Conservation (phyloP, 2,113 vertebrate genomes). For the Leptosomus discolor region DNA sequence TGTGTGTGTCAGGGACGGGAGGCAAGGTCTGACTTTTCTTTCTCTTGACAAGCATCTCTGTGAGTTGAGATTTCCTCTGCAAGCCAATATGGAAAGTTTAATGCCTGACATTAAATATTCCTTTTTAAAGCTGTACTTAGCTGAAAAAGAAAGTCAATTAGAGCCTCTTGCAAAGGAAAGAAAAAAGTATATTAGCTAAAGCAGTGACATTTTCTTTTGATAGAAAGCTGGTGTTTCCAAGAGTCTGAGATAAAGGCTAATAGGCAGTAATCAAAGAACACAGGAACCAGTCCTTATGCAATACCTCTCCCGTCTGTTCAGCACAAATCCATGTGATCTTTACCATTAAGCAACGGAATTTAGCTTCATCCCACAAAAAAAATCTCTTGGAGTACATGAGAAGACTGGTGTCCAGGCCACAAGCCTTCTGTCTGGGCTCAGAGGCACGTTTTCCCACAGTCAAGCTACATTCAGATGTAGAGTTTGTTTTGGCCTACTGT, state of each 20-base stretch:
- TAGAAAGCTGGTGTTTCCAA: conserved; percentile 22
- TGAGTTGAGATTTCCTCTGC: neutral
- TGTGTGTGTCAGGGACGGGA: neutral
- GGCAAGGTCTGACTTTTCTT: neutral
- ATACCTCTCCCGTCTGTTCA: neutral
- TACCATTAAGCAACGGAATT: neutral
- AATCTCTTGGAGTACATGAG: neutral
- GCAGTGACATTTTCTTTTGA: conserved; percentile 54
- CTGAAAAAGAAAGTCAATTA: conserved; percentile 11
- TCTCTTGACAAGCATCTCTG: neutral
- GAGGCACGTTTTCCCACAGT: neutral
- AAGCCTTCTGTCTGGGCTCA: neutral
- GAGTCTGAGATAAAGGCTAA: conserved; percentile 39
- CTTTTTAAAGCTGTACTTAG: conserved; percentile 18
- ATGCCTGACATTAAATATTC: conserved; percentile 53
- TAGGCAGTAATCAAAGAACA: conserved; percentile 38
- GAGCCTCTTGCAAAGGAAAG: conserved; percentile 7
- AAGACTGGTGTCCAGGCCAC: neutral
- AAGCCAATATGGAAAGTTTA: conserved; percentile 17
- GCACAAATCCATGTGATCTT: neutral
- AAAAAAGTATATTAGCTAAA: conserved; percentile 25
- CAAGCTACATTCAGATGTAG: neutral
- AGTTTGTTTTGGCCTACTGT: neutral
- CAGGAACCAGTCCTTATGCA: conserved; percentile 18
- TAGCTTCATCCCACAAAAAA: neutral